phyloP scores from a whole-genome alignment of 2,888 invertebrate genomes.

The Hypolimnas misippus region DNA sequence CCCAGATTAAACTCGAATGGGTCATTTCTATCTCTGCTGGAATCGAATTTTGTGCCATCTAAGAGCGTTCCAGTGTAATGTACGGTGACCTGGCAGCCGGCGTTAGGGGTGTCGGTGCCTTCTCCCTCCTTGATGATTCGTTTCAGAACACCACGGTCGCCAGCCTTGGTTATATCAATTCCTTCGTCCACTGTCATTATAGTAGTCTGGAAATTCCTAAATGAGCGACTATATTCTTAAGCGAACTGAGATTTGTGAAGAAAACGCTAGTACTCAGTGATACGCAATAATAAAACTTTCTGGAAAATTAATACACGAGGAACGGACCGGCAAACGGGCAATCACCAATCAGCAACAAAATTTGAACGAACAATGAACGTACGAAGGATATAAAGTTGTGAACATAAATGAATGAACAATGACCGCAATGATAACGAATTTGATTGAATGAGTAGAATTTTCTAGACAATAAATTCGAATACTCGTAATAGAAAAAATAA shows the following conservation, averaged over 20 bases:
- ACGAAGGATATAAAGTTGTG: neutral
- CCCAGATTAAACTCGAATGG: constrained; percentile 95
- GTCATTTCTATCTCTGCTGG: constrained; percentile 91
- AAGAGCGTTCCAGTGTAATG: constrained; percentile 96
- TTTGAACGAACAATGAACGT: constrained; percentile 17
- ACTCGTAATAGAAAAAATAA: constrained; percentile 13
- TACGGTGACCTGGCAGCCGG: constrained; percentile 88
- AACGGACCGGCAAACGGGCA: constrained; percentile 13
- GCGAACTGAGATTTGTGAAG: neutral
- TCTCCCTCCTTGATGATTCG: constrained; percentile 89
- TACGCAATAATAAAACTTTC: constrained; percentile 17
- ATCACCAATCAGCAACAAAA: constrained; percentile 8
- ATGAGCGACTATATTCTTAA: neutral
- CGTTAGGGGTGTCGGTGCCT: constrained; percentile 88
- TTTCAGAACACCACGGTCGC: constrained; percentile 91
- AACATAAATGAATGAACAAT: neutral
- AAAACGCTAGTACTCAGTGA: constrained; percentile 10
- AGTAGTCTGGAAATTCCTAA: neutral
- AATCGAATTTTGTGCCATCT: constrained; percentile 96
- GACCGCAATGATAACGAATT: constrained; percentile 7
- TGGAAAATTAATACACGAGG: constrained; percentile 15
- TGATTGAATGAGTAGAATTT: constrained; percentile 31
- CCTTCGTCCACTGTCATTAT: constrained; percentile 75
- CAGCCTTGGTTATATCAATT: constrained; percentile 68
- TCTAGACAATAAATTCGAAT: constrained; percentile 27